Conservation (phyloP, 2,797 vertebrate genomes). For the Xiphophorus birchmanni region DNA sequence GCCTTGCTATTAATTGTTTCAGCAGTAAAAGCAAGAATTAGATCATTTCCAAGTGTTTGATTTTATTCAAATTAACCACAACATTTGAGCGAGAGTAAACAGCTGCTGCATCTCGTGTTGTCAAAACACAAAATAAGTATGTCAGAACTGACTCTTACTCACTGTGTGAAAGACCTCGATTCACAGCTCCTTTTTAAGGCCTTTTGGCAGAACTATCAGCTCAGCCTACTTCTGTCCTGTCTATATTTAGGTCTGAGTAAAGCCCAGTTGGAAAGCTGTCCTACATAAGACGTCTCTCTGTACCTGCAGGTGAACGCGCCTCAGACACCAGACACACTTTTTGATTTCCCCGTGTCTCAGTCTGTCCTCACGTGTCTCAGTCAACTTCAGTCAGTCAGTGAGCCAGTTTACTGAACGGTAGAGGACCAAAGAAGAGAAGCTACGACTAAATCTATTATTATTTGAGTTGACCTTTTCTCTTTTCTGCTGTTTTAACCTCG, state of each 20-base stretch:
- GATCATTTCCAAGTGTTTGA: not conserved
- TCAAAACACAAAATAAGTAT: not conserved
- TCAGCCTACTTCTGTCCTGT: slow-evolving; percentile 76
- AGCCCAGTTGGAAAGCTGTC: slow-evolving; percentile 78
- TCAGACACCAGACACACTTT: slow-evolving; percentile 49
- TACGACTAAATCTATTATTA: not conserved
- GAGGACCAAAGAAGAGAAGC: not conserved
- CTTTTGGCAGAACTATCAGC: slow-evolving; percentile 57
- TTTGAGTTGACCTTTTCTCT: not conserved
- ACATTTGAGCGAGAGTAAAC: not conserved
- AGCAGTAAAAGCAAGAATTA: not conserved
- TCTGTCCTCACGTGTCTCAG: slow-evolving; percentile 20
- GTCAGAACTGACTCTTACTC: slow-evolving; percentile 9
- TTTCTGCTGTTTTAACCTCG: not conserved
- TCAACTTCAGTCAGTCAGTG: not conserved
- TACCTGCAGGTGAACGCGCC: slow-evolving; percentile 61
- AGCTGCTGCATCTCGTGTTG: not conserved
- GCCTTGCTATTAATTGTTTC: not conserved
- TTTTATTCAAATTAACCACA: not conserved
- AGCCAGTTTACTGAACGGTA: not conserved
- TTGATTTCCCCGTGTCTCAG: slow-evolving; percentile 18
- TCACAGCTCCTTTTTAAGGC: slow-evolving; percentile 43
- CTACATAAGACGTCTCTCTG: slow-evolving; percentile 73
- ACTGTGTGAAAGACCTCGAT: slow-evolving; percentile 27
- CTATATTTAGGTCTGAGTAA: slow-evolving; percentile 82